phyloP scores from a whole-genome alignment of 2,888 invertebrate genomes.

The Halictus ligatus region DNA sequence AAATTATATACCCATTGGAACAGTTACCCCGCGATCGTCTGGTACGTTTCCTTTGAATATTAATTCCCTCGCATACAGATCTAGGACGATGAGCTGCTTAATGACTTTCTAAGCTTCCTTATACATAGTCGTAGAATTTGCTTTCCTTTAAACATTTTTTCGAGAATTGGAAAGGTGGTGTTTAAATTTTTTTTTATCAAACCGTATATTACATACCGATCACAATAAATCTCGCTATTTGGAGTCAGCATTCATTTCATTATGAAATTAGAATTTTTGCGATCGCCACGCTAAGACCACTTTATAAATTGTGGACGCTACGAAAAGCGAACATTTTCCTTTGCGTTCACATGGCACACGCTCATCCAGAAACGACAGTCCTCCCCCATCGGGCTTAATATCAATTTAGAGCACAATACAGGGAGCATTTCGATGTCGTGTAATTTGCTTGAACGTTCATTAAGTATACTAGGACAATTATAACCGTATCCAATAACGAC shows the following conservation, averaged over 20 bases:
- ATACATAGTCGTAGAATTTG: no score
- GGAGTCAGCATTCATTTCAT: not conserved
- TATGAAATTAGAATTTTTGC: slow-evolving; percentile 12
- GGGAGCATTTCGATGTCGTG: slow-evolving; percentile 54
- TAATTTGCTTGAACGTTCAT: slow-evolving; percentile 66
- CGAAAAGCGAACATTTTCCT: slow-evolving; percentile 29
- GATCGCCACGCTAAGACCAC: slow-evolving; percentile 1
- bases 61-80: not conserved
- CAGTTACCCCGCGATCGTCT: not conserved
- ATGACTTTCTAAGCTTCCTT: not conserved
- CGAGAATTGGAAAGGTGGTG: not conserved
- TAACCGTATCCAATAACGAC: slow-evolving; percentile 61
- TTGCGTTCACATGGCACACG: slow-evolving; percentile 39
- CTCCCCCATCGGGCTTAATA: slow-evolving; percentile 54
- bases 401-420: slow-evolving; percentile 60
- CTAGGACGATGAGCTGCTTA: not conserved
- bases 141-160: not conserved
- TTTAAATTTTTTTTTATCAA: not conserved
- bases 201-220: not conserved
- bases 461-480: slow-evolving; percentile 62
- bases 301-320: slow-evolving; percentile 35
- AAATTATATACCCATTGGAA: not conserved
- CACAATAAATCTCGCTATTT: not conserved
- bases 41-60: not conserved
- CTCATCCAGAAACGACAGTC: slow-evolving; percentile 41